Evolutionary conservation across 2,888 invertebrate species (phyloP), one percentile per base, ranked within the genome.

Genomic region (Agrochola lota): DNA sequence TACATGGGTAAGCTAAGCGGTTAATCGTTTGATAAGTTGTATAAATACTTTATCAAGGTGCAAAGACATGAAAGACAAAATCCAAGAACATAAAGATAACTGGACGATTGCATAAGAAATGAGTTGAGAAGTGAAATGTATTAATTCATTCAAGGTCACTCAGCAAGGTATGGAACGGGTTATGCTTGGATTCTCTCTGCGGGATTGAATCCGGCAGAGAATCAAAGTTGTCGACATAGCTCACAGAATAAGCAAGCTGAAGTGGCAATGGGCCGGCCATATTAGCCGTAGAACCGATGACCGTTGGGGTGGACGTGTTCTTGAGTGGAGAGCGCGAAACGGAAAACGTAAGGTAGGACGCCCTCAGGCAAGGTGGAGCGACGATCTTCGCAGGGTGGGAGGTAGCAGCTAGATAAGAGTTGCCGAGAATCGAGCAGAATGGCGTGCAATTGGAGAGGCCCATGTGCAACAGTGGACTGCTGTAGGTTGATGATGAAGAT

Each of bases 21-120:
- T 23, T 81, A 74, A 78, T 64, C 73, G 20, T 17, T 0, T 66
- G 81, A 81, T 81, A 78, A 52, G n/a, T 52, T 23, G 8, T 4
- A 12, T 49, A 57, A 57, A 59, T 26, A 59, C 7, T 23, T 23
- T 26, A 35, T 59, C 52, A 26, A 23, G 23, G 8, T 23, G 49
- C 30, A 35, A 49, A 52, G 23, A 20, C 9, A 30, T 30, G 40
- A 6, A 35, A 35, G 35, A 35, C 35, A 35, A 35, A 55, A 40
- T 43, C 30, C 40, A 1, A n/a, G 30, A 0, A n/a, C 20, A 30
- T 52, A n/a, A 60, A 30, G n/a, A 71, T 26, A 59, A 26, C 9
- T 35, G 26, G 20, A 43, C 3, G 6, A n/a, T 68, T 68, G 52
- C 35, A 17, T 35, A 69, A 55, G 11, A 7, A 46, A 43, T 26